Conservation (phyloP, 2,797 vertebrate species). For the Thalassophryne amazonica region DNA sequence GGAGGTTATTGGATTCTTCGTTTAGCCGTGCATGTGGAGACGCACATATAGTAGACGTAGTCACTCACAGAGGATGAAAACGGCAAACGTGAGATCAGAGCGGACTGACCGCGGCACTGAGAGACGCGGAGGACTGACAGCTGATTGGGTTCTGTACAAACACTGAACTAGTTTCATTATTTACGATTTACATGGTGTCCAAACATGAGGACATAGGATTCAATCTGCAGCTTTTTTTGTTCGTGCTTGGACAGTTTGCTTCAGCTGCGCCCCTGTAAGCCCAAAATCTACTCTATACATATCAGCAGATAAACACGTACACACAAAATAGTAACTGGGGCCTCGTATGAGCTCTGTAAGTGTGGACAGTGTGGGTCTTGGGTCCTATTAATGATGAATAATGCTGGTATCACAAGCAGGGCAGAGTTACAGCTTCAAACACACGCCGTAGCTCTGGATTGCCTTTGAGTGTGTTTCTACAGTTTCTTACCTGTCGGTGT, state of each 20-base stretch:
- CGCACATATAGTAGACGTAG: constrained; percentile 8
- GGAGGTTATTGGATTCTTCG: constrained; percentile 64
- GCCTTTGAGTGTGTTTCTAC: neutral
- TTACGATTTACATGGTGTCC: too few species aligned
- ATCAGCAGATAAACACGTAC: too few species aligned
- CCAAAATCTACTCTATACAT: too few species aligned
- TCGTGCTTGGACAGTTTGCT: too few species aligned
- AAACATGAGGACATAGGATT: too few species aligned
- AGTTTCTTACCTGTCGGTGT: constrained; percentile 85
- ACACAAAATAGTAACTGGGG: too few species aligned
- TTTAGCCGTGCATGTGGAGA: constrained; percentile 55
- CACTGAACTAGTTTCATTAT: too few species aligned
- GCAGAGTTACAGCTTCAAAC: neutral
- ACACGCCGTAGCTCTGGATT: neutral
- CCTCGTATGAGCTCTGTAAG: constrained; percentile 43
- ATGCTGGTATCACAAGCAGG: constrained; percentile 35
- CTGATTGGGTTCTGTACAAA: constrained; percentile 51
- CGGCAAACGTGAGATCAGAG: constrained; percentile 36
- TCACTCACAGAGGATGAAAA: neutral
- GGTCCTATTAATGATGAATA: constrained; percentile 61
- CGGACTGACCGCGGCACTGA: neutral
- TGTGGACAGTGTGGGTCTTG: constrained; percentile 40
- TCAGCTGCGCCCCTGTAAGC: too few species aligned
- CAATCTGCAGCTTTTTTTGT: too few species aligned
- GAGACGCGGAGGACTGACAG: constrained; percentile 41